Evolutionary conservation across 2,113 vertebrate genomes (phyloP), one percentile per base, ranked within the genome.

Genomic region (Vimba vimba): DNA sequence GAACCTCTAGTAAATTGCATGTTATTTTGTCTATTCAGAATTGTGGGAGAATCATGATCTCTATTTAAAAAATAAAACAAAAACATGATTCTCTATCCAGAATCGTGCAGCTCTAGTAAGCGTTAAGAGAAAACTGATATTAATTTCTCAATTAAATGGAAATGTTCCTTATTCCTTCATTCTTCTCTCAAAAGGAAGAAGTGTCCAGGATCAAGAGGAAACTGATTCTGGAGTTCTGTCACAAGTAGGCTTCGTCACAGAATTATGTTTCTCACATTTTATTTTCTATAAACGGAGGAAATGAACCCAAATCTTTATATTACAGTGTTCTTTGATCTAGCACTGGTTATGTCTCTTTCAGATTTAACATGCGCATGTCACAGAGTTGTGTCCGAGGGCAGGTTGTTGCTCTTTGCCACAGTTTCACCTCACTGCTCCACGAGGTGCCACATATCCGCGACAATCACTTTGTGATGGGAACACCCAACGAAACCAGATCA

Each of bases 181-280:
- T n/a, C 86, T 59, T 89, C 79, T 90, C 75, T 73, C 43, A 19
- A 43, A 89, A 96, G 95, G 93, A 94, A 79, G 92, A 95, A 89
- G 84, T 91, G 79, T 93, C 90, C 59, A 94, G 94, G 91, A 62
- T 93, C 88, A 95, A 95, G 82, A 93, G 94, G 89, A 92, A 92
- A 0, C 50, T 95, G 85, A 95, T 94, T 85, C 59, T 90, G 85
- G 91, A 95, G 85, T 96, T 95, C 88, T 96, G 94, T 87, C 86
- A 79, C 33, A 94, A 89, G 93, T 95, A 92, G 89, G 93, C 89
- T 69, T 25, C 30, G 2, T 64, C 30, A 8, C 2, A 50, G 4
- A 64, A 66, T 19, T 17, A 47, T 27, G 8, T 33, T 45, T 25
- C 25, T 2, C n/a, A 21, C 6, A 43, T 6, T 30, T 66, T 69